These are phyloP conservation scores for Festucalex cinctus DNA, from an alignment of 2,113 vertebrate genomes.

Conservation along the genomic window DNA sequence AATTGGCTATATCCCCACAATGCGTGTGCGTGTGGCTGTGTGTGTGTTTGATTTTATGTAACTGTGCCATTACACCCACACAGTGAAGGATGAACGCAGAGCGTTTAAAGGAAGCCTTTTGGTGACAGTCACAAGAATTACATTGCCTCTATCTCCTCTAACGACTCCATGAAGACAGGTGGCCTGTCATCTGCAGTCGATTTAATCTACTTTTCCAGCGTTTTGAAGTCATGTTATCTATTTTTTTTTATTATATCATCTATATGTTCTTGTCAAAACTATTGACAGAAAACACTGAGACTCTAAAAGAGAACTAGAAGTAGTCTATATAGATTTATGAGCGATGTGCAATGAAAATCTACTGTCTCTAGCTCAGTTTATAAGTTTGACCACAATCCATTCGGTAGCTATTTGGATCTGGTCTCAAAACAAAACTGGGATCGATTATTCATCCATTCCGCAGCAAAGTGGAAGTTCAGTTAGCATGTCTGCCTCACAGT, in stretches of 20 bases:
- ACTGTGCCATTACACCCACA: slow-evolving; percentile 29
- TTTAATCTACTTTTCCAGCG: not conserved
- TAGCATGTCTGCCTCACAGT: not conserved
- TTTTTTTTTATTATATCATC: slow-evolving; percentile 1
- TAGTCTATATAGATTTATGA: not conserved
- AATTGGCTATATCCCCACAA: slow-evolving; percentile 58
- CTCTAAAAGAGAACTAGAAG: not conserved
- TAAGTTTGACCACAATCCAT: not conserved
- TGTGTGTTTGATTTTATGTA: slow-evolving; percentile 28
- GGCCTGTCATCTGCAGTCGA: not conserved
- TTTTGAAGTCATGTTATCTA: not conserved
- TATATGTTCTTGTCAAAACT: slow-evolving; percentile 12
- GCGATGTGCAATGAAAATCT: not conserved
- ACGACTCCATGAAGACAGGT: not conserved
- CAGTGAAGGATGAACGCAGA: slow-evolving; percentile 37
- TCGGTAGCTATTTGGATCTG: not conserved
- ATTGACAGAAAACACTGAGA: not conserved
- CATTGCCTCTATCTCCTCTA: not conserved
- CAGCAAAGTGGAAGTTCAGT: not conserved
- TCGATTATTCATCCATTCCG: not conserved
- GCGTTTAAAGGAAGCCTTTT: slow-evolving; percentile 4
- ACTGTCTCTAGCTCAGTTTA: not conserved
- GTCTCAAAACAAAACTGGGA: not conserved
- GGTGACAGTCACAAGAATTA: slow-evolving; percentile 3
- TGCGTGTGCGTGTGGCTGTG: slow-evolving; percentile 16